A percentile compares a stretch with the other conserved stretches of the same genome.
These are phyloP conservation scores for Phycodurus eques DNA, from an alignment of 2,113 vertebrate species.

Conservation along the genomic window DNA sequence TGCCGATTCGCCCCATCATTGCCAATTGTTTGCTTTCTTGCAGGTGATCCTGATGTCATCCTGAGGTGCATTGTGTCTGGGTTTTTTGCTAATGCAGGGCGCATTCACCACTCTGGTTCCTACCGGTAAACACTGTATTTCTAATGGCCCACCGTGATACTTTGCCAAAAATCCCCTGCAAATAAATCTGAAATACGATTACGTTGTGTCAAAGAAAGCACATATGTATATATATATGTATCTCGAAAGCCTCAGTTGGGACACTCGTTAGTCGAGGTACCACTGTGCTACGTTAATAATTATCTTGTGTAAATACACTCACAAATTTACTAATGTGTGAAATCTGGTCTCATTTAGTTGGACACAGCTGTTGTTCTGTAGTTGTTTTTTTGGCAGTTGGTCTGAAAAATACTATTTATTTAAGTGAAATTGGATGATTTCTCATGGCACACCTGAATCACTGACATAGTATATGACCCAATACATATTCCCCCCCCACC, in stretches of 20 bases:
- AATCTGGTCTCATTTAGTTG: too few species aligned
- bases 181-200: too few species aligned
- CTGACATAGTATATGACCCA: not conserved
- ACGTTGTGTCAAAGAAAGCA: too few species aligned
- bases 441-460: not conserved
- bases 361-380: too few species aligned
- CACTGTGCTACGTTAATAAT: too few species aligned
- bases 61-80: constrained; percentile 92
- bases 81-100: constrained; percentile 95
- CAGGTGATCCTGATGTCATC: constrained; percentile 95
- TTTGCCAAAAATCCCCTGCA: not conserved
- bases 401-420: not conserved
- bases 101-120: constrained; percentile 91
- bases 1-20: not conserved
- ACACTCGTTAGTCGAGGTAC: too few species aligned
- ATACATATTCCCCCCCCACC: not conserved
- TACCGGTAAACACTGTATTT: constrained; percentile 79
- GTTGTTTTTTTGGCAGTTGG: too few species aligned
- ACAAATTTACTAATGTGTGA: too few species aligned
- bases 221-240: too few species aligned
- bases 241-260: too few species aligned
- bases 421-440: not conserved
- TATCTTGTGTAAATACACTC: too few species aligned
- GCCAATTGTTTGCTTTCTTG: constrained; percentile 1
- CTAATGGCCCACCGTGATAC: not conserved